Evolutionary conservation across 2,888 invertebrate species (phyloP).

Genomic region (Thalpophila matura): DNA sequence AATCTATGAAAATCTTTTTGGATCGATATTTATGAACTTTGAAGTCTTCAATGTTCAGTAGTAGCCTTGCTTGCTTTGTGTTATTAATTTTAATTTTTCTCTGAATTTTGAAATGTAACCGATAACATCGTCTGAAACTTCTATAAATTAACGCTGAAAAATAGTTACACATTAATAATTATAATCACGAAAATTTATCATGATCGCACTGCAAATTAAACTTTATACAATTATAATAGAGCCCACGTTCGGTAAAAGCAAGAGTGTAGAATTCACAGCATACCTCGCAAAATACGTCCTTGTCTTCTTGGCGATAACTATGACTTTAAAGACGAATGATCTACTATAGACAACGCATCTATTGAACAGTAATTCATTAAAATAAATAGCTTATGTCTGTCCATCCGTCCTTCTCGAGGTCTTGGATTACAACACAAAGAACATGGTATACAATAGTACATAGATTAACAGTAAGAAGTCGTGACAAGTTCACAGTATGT

Average conservation of each 20-base stretch:
- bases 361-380: constrained; percentile 33
- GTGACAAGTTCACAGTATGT: constrained; percentile 48
- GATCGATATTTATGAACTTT: neutral
- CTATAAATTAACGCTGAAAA: constrained; percentile 16
- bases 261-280: neutral
- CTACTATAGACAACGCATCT: constrained; percentile 33
- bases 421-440: constrained; percentile 40
- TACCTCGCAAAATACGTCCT: constrained; percentile 1
- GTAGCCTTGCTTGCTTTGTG: neutral
- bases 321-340: constrained; percentile 21
- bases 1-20: no score
- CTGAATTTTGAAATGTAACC: constrained; percentile 9
- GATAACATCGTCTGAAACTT: neutral
- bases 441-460: constrained; percentile 41
- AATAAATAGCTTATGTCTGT: constrained; percentile 19
- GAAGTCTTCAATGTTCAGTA: neutral
- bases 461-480: constrained; percentile 42
- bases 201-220: neutral
- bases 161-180: constrained; percentile 2
- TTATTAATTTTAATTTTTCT: neutral
- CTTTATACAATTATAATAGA: neutral
- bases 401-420: constrained; percentile 38
- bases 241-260: constrained; percentile 1
- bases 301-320: constrained; percentile 30
- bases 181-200: constrained; percentile 7